A percentile compares a stretch with the other conserved stretches of the same genome.
Evolutionary conservation across 2,888 invertebrate genomes (phyloP).

Genomic region (Amitus sp.): DNA sequence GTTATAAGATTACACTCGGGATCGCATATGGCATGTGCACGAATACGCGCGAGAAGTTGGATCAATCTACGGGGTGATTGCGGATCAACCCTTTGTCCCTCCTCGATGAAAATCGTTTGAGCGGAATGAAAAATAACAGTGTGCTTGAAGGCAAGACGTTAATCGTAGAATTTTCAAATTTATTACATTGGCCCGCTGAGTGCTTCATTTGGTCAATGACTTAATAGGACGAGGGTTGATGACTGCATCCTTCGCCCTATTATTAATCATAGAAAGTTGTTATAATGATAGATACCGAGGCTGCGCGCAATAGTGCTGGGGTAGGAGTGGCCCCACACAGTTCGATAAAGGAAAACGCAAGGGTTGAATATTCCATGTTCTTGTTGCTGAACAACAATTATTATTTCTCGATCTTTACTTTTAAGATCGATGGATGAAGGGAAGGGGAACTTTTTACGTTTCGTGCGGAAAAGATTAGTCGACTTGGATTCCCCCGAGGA

Average conservation of each 20-base stretch:
- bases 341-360: conserved; percentile 32
- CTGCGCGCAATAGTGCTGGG: conserved; percentile 34
- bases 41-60: conserved; percentile 28
- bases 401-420: conserved; percentile 5
- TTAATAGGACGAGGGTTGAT: conserved; percentile 40
- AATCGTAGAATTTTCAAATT: conserved; percentile 37
- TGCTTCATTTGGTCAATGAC: conserved; percentile 41
- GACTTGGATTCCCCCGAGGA: conserved; percentile 40
- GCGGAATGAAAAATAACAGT: too few relatives aligned
- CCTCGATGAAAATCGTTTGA: not conserved
- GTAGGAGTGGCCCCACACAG: conserved; percentile 31
- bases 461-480: conserved; percentile 32
- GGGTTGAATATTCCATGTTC: conserved; percentile 36
- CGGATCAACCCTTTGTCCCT: conserved; percentile 20
- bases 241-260: conserved; percentile 37
- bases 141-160: too few relatives aligned
- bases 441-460: conserved; percentile 37
- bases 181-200: conserved; percentile 33
- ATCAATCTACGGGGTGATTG: conserved; percentile 29
- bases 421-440: conserved; percentile 7
- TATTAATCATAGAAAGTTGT: conserved; percentile 41
- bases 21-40: conserved; percentile 36
- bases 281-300: conserved; percentile 37
- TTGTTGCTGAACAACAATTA: conserved; percentile 35
- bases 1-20: conserved; percentile 44